These are phyloP conservation scores for Drosophila leontia DNA, from an alignment of 1,140 invertebrate genomes.

Conservation along the genomic window DNA sequence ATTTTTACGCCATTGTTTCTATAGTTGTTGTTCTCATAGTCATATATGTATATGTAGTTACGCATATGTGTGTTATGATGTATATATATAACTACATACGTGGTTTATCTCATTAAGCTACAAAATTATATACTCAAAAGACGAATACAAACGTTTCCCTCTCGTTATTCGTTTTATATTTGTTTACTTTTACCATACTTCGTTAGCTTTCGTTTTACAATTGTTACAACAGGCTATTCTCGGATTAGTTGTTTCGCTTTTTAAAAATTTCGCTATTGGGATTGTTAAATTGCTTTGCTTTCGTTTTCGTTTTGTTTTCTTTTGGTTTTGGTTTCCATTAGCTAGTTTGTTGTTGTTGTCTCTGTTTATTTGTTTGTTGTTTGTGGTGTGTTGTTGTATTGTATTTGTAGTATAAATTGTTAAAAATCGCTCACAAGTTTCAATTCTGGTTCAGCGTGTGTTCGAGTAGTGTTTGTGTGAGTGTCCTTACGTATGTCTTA, in stretches of 20 bases:
- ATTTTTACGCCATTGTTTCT: conserved; percentile 68
- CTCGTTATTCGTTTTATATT: neutral
- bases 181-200: conserved; percentile 28
- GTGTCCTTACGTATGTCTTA: conserved; percentile 66
- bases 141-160: conserved; percentile 65
- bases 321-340: conserved; percentile 59
- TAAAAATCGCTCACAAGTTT: conserved; percentile 73
- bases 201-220: conserved; percentile 41
- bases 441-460: conserved; percentile 64
- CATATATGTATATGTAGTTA: conserved; percentile 60
- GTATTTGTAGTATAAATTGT: conserved; percentile 66
- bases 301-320: conserved; percentile 15
- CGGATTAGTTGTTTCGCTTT: conserved; percentile 44
- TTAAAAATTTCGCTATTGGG: conserved; percentile 79
- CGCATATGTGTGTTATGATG: conserved; percentile 47
- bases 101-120: conserved; percentile 75
- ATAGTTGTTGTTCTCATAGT: conserved; percentile 64
- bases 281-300: conserved; percentile 77
- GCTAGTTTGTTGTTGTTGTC: conserved; percentile 58
- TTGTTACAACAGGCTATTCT: conserved; percentile 66
- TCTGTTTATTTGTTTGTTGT: conserved; percentile 24
- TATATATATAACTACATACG: conserved; percentile 72
- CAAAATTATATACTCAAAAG: conserved; percentile 78
- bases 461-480: conserved; percentile 22
- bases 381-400: conserved; percentile 30